Percentiles rank a stretch among this genome's conserved stretches.
Conservation (phyloP, 1,140 invertebrate genomes). For the Ephestia elutella region DNA sequence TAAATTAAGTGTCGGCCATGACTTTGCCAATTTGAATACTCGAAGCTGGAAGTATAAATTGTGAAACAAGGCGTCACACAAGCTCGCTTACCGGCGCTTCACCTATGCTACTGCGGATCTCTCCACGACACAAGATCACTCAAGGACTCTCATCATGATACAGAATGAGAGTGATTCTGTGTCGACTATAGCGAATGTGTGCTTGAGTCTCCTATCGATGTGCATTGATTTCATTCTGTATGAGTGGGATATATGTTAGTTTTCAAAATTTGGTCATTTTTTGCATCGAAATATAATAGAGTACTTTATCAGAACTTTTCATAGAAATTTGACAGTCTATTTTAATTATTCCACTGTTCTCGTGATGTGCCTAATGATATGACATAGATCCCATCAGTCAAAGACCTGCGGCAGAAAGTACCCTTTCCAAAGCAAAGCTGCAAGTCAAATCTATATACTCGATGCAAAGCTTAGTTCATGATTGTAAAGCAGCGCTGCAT, state of each 20-base stretch:
- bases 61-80: slow-evolving; percentile 73
- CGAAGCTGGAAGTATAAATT: slow-evolving; percentile 85
- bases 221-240: slow-evolving; percentile 62
- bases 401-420: slow-evolving; percentile 57
- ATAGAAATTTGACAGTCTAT: slow-evolving; percentile 15
- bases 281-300: slow-evolving; percentile 30
- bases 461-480: slow-evolving; percentile 70
- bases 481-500: slow-evolving; percentile 65
- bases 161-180: slow-evolving; percentile 50
- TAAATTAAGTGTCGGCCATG: slow-evolving; percentile 97
- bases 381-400: slow-evolving; percentile 71
- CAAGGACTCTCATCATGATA: no score
- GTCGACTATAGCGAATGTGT: slow-evolving; percentile 65
- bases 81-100: slow-evolving; percentile 72
- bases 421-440: slow-evolving; percentile 67
- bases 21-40: slow-evolving; percentile 98
- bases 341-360: slow-evolving; percentile 19
- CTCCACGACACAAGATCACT: slow-evolving; percentile 47
- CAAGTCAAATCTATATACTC: slow-evolving; percentile 69
- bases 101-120: slow-evolving; percentile 67
- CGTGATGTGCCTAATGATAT: slow-evolving; percentile 30
- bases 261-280: slow-evolving; percentile 40
- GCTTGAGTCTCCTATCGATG: slow-evolving; percentile 66
- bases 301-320: background rate
- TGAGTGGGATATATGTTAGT: slow-evolving; percentile 71